Conservation (phyloP, 2,113 vertebrate species). For the Tauraco erythrolophus region DNA sequence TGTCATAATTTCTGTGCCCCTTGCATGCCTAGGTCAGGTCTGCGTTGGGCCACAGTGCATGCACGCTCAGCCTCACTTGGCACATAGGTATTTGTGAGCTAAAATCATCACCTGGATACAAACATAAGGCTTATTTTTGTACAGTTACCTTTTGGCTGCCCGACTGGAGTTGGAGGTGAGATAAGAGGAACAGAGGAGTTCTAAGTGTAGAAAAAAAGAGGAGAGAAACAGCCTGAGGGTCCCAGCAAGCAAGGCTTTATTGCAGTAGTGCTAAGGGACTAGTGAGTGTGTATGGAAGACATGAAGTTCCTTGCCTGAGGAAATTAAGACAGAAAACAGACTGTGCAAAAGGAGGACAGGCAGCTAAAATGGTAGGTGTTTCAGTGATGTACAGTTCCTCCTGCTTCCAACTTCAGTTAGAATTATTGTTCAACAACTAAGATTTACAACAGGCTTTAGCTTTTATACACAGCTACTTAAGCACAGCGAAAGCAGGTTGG, state of each 20-base stretch:
- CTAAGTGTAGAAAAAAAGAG: background rate
- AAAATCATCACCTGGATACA: background rate
- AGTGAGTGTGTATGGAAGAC: background rate
- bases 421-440: background rate
- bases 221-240: background rate
- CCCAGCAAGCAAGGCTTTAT: background rate
- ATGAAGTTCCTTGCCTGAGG: background rate
- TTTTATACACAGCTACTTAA: background rate
- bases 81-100: background rate
- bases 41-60: rapidly evolving
- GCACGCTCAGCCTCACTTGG: background rate
- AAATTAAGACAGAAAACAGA: background rate
- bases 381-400: background rate
- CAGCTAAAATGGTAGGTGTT: background rate
- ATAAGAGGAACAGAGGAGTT: background rate
- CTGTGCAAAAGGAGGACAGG: background rate
- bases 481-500: background rate
- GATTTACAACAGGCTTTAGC: background rate
- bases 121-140: background rate
- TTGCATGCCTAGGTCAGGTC: background rate
- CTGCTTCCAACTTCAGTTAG: background rate
- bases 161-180: background rate
- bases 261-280: background rate
- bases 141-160: background rate
- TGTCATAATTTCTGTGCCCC: background rate